Percentiles rank a stretch among this genome's conserved stretches.
phyloP scores from a whole-genome alignment of 2,888 invertebrate species.

The Eucera pruinosa region DNA sequence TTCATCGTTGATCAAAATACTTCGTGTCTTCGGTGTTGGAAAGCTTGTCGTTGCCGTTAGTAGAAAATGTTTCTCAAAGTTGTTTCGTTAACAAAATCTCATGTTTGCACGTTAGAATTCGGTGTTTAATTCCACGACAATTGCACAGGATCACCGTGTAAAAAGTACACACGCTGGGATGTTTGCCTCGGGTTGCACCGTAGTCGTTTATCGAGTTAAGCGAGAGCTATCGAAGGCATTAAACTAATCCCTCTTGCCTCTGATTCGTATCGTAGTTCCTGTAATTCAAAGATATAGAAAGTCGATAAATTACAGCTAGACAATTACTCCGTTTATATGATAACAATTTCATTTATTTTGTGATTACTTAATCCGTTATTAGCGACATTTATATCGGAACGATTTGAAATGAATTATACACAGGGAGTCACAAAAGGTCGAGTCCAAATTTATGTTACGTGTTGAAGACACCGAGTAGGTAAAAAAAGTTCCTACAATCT shows the following conservation, averaged over 20 bases:
- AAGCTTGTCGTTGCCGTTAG: not conserved
- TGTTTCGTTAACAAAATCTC: not conserved
- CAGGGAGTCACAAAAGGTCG: too few relatives aligned
- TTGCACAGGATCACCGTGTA: not conserved
- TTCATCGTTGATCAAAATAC: constrained; percentile 14
- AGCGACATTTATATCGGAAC: too few relatives aligned
- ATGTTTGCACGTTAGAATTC: not conserved
- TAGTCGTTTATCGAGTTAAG: constrained; percentile 32
- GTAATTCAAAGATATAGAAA: constrained; percentile 50
- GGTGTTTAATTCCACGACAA: not conserved
- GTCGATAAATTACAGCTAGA: constrained; percentile 29
- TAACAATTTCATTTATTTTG: constrained; percentile 20
- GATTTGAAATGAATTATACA: too few relatives aligned
- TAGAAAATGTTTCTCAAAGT: not conserved
- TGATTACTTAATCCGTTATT: not conserved
- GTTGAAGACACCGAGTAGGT: too few relatives aligned
- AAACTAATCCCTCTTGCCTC: constrained; percentile 32
- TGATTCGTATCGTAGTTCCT: constrained; percentile 37
- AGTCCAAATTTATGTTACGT: too few relatives aligned
- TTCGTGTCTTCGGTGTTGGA: accelerated
- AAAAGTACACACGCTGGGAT: not conserved
- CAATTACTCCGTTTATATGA: not conserved
- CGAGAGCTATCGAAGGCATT: constrained; percentile 25
- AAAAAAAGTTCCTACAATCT: too few relatives aligned
- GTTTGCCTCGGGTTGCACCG: not conserved